phyloP scores from a whole-genome alignment of 1,140 invertebrate genomes.

The Drosophila orosa region DNA sequence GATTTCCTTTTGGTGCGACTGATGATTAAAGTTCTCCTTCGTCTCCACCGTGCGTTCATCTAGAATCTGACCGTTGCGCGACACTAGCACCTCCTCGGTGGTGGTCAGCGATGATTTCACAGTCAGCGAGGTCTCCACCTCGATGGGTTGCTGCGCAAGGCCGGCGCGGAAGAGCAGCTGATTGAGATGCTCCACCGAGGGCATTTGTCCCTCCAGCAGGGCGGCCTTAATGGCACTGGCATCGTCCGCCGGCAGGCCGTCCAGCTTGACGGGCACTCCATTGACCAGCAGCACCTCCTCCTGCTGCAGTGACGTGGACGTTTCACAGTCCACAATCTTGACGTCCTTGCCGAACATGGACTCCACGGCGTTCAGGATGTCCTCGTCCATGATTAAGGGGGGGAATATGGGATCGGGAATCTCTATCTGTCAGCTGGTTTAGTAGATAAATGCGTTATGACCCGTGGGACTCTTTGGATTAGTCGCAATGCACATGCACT shows the following conservation, averaged over 20 bases:
- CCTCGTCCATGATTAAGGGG: slow-evolving; percentile 88
- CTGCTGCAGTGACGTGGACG: slow-evolving; percentile 89
- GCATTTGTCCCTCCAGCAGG: slow-evolving; percentile 89
- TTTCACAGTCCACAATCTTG: slow-evolving; percentile 91
- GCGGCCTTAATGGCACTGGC: slow-evolving; percentile 89
- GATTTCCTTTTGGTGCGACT: slow-evolving; percentile 88
- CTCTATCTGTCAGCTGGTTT: slow-evolving; percentile 36
- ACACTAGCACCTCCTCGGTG: slow-evolving; percentile 90
- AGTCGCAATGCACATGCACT: slow-evolving; percentile 66
- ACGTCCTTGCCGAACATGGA: slow-evolving; percentile 90
- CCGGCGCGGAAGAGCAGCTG: slow-evolving; percentile 89
- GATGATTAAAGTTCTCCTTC: slow-evolving; percentile 90
- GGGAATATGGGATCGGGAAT: slow-evolving; percentile 28
- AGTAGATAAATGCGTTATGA: slow-evolving; percentile 72
- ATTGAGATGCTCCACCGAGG: slow-evolving; percentile 90
- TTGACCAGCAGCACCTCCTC: slow-evolving; percentile 91
- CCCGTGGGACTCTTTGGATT: slow-evolving; percentile 77
- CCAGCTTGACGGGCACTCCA: slow-evolving; percentile 89
- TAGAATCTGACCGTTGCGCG: slow-evolving; percentile 88
- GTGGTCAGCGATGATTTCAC: slow-evolving; percentile 90
- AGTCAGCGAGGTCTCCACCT: slow-evolving; percentile 89
- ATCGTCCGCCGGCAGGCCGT: slow-evolving; percentile 86
- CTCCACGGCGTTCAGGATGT: slow-evolving; percentile 91
- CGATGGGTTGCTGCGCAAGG: slow-evolving; percentile 88
- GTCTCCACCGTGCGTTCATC: slow-evolving; percentile 90